Evolutionary conservation across 2,113 vertebrate species (phyloP).

Genomic region (Pseudorhombus dupliciocellatus): DNA sequence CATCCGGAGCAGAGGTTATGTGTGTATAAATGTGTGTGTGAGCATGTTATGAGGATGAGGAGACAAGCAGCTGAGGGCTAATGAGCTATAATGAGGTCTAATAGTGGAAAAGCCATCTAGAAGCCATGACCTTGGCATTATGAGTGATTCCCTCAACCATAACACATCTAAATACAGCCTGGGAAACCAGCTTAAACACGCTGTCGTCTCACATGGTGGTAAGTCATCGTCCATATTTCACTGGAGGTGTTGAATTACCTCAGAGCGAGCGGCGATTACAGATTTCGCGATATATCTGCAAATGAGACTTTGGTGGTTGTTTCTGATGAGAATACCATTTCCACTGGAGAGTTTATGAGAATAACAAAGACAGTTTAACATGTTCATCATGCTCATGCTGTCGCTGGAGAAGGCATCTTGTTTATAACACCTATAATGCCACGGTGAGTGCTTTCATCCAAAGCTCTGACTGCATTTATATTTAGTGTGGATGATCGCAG

Average conservation of each 20-base stretch:
- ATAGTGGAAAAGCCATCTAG: conserved; percentile 81
- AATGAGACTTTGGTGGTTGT: conserved; percentile 26
- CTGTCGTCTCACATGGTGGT: conserved; percentile 52
- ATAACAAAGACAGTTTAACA: conserved; percentile 26
- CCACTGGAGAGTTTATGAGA: conserved; percentile 34
- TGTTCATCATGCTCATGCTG: conserved; percentile 43
- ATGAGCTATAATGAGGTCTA: conserved; percentile 84
- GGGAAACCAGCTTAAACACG: conserved; percentile 70
- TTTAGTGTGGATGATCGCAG: conserved; percentile 51
- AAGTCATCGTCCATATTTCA: conserved; percentile 60
- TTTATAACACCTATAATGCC: conserved; percentile 27
- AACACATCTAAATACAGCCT: conserved; percentile 78
- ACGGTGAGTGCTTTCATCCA: conserved; percentile 41
- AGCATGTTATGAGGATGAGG: conserved; percentile 61
- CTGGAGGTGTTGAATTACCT: conserved; percentile 62
- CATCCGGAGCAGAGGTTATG: conserved; percentile 47
- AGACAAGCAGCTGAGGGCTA: conserved; percentile 81
- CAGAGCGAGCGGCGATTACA: conserved; percentile 55
- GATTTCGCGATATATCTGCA: conserved; percentile 52
- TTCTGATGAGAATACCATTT: conserved; percentile 52
- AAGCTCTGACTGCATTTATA: conserved; percentile 31
- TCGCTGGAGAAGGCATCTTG: conserved; percentile 44
- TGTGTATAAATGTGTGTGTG: conserved; percentile 54
- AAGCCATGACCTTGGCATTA: conserved; percentile 79
- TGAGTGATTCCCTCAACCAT: conserved; percentile 74